phyloP scores from a whole-genome alignment of 2,797 vertebrate genomes.

The Varecia variegata region DNA sequence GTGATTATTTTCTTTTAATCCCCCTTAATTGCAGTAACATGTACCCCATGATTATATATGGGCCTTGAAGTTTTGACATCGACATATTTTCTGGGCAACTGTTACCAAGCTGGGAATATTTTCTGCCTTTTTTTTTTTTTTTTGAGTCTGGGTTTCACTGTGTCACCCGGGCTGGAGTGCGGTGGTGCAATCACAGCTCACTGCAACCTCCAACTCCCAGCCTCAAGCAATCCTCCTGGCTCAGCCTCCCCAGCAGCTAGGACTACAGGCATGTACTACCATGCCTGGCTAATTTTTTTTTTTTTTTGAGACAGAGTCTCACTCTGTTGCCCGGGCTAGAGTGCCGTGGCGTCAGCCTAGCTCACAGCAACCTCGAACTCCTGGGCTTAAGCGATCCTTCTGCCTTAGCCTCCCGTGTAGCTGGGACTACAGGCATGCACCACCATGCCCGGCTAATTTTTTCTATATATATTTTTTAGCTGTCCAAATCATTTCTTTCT shows the following conservation, averaged over 20 bases:
- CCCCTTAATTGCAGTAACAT: background rate
- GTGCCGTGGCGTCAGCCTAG: no score
- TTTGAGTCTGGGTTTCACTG: background rate
- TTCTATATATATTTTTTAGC: no score
- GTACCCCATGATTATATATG: background rate
- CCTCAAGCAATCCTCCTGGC: background rate
- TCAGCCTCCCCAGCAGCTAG: background rate
- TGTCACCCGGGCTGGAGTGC: background rate
- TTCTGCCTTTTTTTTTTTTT: background rate
- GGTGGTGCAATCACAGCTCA: background rate
- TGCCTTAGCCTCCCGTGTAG: no score
- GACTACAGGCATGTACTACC: background rate
- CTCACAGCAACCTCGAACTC: no score
- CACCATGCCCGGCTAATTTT: no score
- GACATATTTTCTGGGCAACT: background rate
- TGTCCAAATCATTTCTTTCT: no score
- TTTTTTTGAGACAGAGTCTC: no score
- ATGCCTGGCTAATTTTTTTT: background rate
- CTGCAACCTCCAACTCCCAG: background rate
- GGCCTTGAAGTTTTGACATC: background rate
- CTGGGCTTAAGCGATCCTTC: no score
- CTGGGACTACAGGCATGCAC: no score
- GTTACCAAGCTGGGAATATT: background rate
- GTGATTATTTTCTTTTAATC: background rate
- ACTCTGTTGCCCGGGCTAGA: no score